Evolutionary conservation across 2,113 vertebrate genomes (phyloP).

Genomic region (Cygnus buccinator): DNA sequence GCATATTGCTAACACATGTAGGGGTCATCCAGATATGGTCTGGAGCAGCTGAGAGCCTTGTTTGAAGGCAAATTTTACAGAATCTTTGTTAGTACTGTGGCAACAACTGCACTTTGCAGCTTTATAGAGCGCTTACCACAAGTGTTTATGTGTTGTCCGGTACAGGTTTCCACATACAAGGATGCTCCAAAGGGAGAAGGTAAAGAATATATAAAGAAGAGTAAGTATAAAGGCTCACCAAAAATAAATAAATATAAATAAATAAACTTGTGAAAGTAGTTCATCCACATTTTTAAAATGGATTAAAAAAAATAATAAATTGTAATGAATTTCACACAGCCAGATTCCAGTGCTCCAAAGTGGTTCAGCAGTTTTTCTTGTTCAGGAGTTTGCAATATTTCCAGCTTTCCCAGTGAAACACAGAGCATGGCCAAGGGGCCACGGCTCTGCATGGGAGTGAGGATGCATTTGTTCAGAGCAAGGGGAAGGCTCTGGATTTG

Average conservation of each 20-base stretch:
- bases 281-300: not conserved
- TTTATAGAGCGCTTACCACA: not conserved
- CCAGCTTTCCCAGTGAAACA: not conserved
- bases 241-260: not conserved
- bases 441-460: not conserved
- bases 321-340: not conserved
- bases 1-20: constrained; percentile 18
- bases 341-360: not conserved
- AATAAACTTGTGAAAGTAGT: not conserved
- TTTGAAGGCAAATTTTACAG: not conserved
- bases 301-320: not conserved
- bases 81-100: not conserved
- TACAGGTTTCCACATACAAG: not conserved
- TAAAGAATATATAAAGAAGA: not conserved
- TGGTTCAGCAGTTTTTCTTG: not conserved
- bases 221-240: not conserved
- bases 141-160: not conserved
- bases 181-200: not conserved
- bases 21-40: not conserved
- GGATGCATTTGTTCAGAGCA: not conserved
- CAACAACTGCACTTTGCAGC: not conserved
- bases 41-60: not conserved
- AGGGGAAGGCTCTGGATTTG: not conserved
- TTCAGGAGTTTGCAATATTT: not conserved
- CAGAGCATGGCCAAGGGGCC: not conserved